These are phyloP conservation scores for Pseudorhombus dupliciocellatus DNA, from an alignment of 2,113 vertebrate species.

Conservation along the genomic window DNA sequence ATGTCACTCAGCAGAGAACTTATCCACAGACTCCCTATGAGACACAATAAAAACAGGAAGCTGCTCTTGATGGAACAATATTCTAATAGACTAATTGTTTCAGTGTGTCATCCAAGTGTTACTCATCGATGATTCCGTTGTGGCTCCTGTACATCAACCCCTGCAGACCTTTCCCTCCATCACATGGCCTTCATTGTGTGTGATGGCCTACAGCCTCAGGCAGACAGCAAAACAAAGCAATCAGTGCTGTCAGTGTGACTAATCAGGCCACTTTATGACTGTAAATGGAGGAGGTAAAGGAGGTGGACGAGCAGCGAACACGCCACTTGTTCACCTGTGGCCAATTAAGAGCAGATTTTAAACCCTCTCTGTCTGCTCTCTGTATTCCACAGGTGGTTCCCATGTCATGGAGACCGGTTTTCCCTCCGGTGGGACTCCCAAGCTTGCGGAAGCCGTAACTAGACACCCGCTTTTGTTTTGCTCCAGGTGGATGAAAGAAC, in stretches of 20 bases:
- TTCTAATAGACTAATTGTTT: neutral
- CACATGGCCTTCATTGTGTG: conserved; percentile 25
- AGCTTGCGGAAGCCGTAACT: conserved; percentile 68
- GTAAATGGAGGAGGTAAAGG: conserved; percentile 6
- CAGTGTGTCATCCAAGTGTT: neutral
- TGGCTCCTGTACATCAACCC: neutral
- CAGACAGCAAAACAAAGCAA: conserved; percentile 12
- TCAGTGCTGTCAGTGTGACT: conserved; percentile 10
- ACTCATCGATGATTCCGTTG: conserved; percentile 32
- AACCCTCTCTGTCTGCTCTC: neutral
- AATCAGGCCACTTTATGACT: conserved; percentile 17
- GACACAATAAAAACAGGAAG: too few relatives aligned
- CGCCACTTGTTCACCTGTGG: neutral
- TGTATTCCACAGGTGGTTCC: conserved; percentile 58
- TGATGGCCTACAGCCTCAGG: conserved; percentile 28
- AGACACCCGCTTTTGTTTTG: conserved; percentile 78
- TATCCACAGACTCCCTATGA: too few relatives aligned
- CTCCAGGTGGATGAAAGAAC: conserved; percentile 67
- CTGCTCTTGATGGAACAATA: neutral
- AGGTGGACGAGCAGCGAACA: neutral
- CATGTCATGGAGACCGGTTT: conserved; percentile 64
- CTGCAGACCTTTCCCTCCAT: conserved; percentile 7
- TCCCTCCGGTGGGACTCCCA: conserved; percentile 44
- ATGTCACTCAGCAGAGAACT: too few relatives aligned
- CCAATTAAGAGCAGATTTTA: conserved; percentile 51